Base-by-base conservation (phyloP, 2,888 invertebrate genomes). In the Perizoma flavofasciatum region DNA sequence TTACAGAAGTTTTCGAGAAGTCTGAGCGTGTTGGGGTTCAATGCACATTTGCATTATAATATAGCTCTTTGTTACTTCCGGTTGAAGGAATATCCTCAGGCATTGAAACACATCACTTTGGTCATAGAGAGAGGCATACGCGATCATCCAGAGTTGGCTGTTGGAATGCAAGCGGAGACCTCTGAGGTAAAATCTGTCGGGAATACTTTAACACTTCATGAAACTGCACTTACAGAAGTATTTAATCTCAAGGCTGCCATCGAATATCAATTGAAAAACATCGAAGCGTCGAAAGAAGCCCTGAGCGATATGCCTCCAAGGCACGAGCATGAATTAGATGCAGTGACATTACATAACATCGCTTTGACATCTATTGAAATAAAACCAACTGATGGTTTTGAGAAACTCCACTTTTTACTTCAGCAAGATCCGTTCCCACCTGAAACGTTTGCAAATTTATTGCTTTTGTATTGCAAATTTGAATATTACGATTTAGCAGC, bases 181-280 rank as follows among this genome's bases (percentile, higher is more conserved):
- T 96, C 96, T 49, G 96, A 96, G 88, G 97, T 98, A 0, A 95
- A 98, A 65, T 98, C 98, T 78, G 99, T 99, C 40, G 99, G 99
- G 0, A 99, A 99, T 85, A 98, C 98, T 0, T 89, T 98, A 59
- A 96, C 96, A 0, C 93, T 99, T 60, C 98, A 99, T 77, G 96
- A 99, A 83, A 99, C 99, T 4, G 98, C 98, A 22, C 93, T 99
- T 4, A 97, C 99, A 8, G 99, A 99, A 90, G 99, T 99, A 0
- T 98, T 99, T 79, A 99, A 99, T 90, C 93, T 99, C 32, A 99
- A 99, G 93, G 98, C 99, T 7, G 99, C 99, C 5, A 98, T 99
- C 73, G 99, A 99, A 86, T 99, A 98, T 87, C 97, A 98, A 82
- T 93, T 91, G 49, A 92, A 92, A 73, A 79, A 86, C 94, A 95